Evolutionary conservation across 2,797 vertebrate genomes (phyloP).

Genomic region (Channallabes apus): DNA sequence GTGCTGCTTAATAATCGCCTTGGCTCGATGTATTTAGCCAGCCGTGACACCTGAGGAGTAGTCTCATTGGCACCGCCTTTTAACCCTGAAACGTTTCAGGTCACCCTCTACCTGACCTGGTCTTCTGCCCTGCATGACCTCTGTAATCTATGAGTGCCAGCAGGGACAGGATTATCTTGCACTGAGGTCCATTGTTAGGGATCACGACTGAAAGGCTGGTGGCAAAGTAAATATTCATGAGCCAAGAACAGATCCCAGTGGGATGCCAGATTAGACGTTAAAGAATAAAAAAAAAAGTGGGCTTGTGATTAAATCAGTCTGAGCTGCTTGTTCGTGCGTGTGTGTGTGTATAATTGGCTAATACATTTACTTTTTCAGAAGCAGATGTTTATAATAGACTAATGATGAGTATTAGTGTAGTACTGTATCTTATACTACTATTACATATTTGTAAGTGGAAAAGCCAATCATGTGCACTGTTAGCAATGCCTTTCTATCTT

Average conservation of each 20-base stretch:
- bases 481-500: background rate
- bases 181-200: conserved; percentile 77
- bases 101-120: conserved; percentile 61
- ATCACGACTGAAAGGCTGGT: conserved; percentile 73
- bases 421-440: background rate
- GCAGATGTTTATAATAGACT: background rate
- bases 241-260: conserved; percentile 74
- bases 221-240: conserved; percentile 77
- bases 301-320: conserved; percentile 65
- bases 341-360: background rate
- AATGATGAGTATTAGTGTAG: background rate
- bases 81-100: conserved; percentile 45
- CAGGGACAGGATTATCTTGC: conserved; percentile 78
- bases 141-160: conserved; percentile 70
- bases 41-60: conserved; percentile 29
- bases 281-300: conserved; percentile 45
- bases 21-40: conserved; percentile 32
- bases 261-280: conserved; percentile 60
- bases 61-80: conserved; percentile 29
- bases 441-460: background rate
- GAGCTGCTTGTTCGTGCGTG: conserved; percentile 59
- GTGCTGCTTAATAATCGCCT: background rate
- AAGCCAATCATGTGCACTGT: background rate
- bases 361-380: background rate
- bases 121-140: conserved; percentile 63